phyloP scores from a whole-genome alignment of 2,888 invertebrate genomes.

The Eristalinus sepulchralis region DNA sequence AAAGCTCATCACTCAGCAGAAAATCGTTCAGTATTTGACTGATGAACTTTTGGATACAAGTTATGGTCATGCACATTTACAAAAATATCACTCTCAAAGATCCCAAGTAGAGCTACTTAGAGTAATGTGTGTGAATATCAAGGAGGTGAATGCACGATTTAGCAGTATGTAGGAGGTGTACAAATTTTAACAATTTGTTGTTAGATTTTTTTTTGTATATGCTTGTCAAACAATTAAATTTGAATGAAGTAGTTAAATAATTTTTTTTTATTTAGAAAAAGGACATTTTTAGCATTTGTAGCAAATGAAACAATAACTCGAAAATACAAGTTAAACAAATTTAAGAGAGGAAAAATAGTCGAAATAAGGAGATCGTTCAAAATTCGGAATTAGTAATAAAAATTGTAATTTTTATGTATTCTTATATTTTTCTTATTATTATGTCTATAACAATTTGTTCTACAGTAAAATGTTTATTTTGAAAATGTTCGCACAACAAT shows the following conservation, averaged over 20 bases:
- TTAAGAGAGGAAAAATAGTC: neutral
- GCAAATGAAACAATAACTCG: neutral
- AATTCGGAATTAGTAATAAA: neutral
- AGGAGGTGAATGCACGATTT: conserved; percentile 59
- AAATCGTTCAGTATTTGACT: neutral
- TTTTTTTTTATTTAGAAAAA: conserved; percentile 18
- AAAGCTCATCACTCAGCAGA: conserved; percentile 12
- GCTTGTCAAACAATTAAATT: neutral
- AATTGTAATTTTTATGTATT: conserved; percentile 45
- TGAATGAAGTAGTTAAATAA: conserved; percentile 5
- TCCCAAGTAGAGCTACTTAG: conserved; percentile 15
- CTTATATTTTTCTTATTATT: conserved; percentile 71
- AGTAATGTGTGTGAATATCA: conserved; percentile 16
- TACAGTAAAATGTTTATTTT: conserved; percentile 63
- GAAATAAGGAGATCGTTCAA: neutral
- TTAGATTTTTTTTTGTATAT: neutral
- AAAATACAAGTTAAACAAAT: conserved; percentile 12
- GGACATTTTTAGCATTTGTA: conserved; percentile 48
- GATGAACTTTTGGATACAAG: conserved; percentile 28
- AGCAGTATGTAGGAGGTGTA: conserved; percentile 34
- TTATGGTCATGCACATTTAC: conserved; percentile 42
- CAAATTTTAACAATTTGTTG: neutral
- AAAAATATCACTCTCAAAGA: conserved; percentile 20
- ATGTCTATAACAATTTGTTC: conserved; percentile 63
- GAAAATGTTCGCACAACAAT: conserved; percentile 49